Conservation (phyloP, 2,113 vertebrate species). For the Oxygymnocypris stewartii region DNA sequence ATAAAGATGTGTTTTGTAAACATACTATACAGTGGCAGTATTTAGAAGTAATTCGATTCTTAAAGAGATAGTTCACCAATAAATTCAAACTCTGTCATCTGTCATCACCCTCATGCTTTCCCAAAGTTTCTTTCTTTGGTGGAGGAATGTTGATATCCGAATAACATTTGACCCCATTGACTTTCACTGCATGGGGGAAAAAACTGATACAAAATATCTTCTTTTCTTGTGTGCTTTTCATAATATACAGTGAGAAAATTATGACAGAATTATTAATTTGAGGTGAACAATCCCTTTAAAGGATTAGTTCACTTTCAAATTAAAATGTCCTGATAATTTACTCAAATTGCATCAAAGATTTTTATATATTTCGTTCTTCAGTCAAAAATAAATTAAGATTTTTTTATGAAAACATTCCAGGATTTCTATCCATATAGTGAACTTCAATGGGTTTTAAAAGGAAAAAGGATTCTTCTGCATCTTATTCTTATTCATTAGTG, state of each 20-base stretch:
- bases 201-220: not conserved
- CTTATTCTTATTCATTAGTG: not conserved
- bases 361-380: too few relatives aligned
- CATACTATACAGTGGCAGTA: not conserved
- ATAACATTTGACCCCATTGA: not conserved
- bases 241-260: not conserved
- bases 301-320: too few relatives aligned
- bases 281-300: not conserved
- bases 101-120: not conserved
- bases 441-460: not conserved
- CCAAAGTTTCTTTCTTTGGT: not conserved
- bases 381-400: too few relatives aligned
- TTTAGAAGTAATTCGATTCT: not conserved
- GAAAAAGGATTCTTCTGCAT: conserved; percentile 16
- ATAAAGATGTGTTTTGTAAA: not conserved
- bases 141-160: not conserved
- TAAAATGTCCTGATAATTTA: too few relatives aligned
- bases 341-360: too few relatives aligned
- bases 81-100: not conserved
- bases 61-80: not conserved
- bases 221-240: not conserved
- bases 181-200: not conserved
- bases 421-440: too few relatives aligned
- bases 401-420: too few relatives aligned
- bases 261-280: not conserved